These are phyloP conservation scores for Aotus griseimembra DNA, from an alignment of 2,797 vertebrate genomes.

Conservation along the genomic window DNA sequence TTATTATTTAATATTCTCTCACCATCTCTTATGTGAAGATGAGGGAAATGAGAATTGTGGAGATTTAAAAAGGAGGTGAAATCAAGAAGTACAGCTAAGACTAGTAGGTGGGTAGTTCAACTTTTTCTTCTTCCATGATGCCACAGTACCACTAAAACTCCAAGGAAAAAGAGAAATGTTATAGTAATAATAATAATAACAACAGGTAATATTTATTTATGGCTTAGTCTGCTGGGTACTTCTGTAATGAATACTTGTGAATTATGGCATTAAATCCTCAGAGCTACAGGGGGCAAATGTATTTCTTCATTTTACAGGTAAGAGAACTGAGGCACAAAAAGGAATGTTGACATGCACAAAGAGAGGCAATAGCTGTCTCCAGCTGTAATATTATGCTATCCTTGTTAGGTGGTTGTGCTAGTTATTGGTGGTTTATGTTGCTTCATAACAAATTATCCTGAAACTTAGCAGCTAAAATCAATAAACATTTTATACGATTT, in stretches of 20 bases:
- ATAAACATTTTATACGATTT: background rate
- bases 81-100: background rate
- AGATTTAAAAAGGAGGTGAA: background rate
- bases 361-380: background rate
- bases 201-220: conserved; percentile 29
- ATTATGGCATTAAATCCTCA: background rate
- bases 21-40: background rate
- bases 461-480: background rate
- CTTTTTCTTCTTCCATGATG: background rate
- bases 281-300: background rate
- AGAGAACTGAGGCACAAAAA: background rate
- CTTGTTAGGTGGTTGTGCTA: background rate
- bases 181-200: background rate
- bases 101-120: background rate
- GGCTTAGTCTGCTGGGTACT: background rate
- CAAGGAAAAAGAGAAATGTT: background rate
- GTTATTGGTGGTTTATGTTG: background rate
- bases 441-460: background rate
- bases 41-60: background rate
- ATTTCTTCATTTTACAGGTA: background rate
- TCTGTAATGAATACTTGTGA: background rate
- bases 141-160: background rate
- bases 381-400: background rate
- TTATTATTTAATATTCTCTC: background rate
- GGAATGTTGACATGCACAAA: background rate